These are phyloP conservation scores for Myripristis murdjan DNA, from an alignment of 2,797 vertebrate species.

Conservation along the genomic window DNA sequence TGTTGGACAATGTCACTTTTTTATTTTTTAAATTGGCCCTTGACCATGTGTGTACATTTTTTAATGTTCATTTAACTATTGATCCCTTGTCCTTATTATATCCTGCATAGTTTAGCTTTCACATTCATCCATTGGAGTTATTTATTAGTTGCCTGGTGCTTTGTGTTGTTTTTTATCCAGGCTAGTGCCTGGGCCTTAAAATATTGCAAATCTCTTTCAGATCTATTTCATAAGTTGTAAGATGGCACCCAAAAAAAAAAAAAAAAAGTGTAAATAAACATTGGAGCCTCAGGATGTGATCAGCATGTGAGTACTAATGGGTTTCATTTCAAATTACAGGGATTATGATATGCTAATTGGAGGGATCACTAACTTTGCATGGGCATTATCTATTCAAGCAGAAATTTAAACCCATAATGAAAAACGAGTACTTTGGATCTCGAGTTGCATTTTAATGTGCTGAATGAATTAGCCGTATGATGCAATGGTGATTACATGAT, in stretches of 20 bases:
- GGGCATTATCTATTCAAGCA: conserved; percentile 33
- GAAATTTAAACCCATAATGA: conserved; percentile 34
- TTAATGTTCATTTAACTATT: conserved; percentile 17
- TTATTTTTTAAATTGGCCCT: conserved; percentile 36
- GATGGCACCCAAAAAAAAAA: conserved; percentile 24
- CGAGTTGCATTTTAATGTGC: conserved; percentile 42
- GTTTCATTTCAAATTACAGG: conserved; percentile 28
- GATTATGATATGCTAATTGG: conserved; percentile 35
- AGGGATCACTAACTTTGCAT: conserved; percentile 44
- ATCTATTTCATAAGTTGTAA: conserved; percentile 27
- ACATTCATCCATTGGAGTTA: not conserved
- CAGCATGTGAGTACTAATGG: conserved; percentile 35
- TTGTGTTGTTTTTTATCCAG: conserved; percentile 15
- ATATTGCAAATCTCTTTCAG: not conserved
- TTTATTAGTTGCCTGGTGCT: not conserved
- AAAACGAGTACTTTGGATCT: conserved; percentile 2
- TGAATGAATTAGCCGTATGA: conserved; percentile 9
- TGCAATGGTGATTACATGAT: conserved; percentile 8
- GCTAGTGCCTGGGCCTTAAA: conserved; percentile 6
- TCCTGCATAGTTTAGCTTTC: too few species aligned
- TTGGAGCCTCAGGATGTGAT: conserved; percentile 51
- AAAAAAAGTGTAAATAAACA: not conserved
- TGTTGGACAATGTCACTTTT: conserved; percentile 8
- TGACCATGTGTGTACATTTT: conserved; percentile 52
- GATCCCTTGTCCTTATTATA: not conserved